phyloP scores from a whole-genome alignment of 2,797 vertebrate species.

The Saxicola maurus region DNA sequence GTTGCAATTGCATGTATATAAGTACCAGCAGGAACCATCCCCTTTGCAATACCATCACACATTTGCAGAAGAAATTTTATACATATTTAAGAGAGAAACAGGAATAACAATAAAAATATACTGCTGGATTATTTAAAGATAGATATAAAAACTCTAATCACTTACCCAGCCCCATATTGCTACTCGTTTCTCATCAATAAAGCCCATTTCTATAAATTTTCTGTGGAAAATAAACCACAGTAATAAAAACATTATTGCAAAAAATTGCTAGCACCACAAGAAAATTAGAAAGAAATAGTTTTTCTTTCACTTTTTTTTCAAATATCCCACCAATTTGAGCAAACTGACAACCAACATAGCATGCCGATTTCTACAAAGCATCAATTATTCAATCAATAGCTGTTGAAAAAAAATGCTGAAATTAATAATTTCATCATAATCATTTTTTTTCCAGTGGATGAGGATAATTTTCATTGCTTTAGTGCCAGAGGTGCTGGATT shows the following conservation, averaged over 20 bases:
- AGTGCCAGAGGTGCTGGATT: neutral
- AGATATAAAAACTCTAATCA: slow-evolving; percentile 29
- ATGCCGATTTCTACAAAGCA: neutral
- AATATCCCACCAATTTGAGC: neutral
- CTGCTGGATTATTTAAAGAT: neutral
- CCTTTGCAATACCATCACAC: neutral
- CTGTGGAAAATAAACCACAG: slow-evolving; percentile 67
- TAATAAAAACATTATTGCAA: slow-evolving; percentile 5
- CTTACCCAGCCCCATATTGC: slow-evolving; percentile 85
- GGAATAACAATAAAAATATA: neutral
- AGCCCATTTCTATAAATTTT: slow-evolving; percentile 82
- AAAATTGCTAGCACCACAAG: neutral
- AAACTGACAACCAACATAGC: neutral
- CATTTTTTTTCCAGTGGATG: neutral
- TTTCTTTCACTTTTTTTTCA: neutral
- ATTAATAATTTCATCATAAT: neutral
- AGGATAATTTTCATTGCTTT: neutral
- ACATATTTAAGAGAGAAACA: neutral
- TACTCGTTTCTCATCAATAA: slow-evolving; percentile 79
- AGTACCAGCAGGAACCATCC: neutral
- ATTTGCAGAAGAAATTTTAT: neutral
- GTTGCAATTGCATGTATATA: neutral
- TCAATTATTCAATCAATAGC: neutral
- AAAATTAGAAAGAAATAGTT: neutral
- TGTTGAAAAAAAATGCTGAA: neutral